phyloP scores from a whole-genome alignment of 1,140 invertebrate genomes.

The Venturia canescens region DNA sequence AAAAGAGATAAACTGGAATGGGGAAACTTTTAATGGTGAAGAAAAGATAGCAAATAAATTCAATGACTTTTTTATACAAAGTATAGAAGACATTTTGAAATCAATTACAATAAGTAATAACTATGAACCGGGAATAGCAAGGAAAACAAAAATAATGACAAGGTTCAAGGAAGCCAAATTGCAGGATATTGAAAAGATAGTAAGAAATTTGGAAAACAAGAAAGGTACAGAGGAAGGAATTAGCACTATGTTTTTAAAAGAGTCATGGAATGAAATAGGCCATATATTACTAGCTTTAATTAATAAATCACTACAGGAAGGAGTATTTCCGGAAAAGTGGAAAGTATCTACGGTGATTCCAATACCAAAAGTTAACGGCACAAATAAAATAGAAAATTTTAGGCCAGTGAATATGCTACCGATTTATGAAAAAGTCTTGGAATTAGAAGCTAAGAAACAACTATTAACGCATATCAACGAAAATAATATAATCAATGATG shows the following conservation, averaged over 20 bases:
- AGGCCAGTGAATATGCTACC: constrained; percentile 56
- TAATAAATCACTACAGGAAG: constrained; percentile 45
- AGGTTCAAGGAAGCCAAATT: not conserved
- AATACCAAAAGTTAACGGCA: constrained; percentile 53
- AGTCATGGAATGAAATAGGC: not conserved
- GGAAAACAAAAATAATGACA: not conserved
- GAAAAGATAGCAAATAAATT: constrained; percentile 43
- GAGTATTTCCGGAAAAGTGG: constrained; percentile 48
- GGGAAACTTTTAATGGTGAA: not conserved
- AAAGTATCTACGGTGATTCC: constrained; percentile 54
- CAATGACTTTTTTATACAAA: constrained; percentile 45
- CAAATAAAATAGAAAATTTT: constrained; percentile 48
- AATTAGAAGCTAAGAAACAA: constrained; percentile 53
- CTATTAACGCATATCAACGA: constrained; percentile 41
- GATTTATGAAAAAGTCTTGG: constrained; percentile 55
- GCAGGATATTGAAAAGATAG: not conserved
- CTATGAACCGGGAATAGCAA: no score
- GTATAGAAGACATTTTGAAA: constrained; percentile 42
- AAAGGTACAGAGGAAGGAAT: not conserved
- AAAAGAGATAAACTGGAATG: constrained; percentile 32
- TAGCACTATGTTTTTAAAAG: constrained; percentile 15
- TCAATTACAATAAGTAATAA: no score
- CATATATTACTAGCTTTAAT: constrained; percentile 36
- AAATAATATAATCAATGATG: constrained; percentile 46
- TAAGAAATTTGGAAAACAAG: not conserved